Base-by-base conservation (phyloP, 1,140 invertebrate genomes). In the Goniozus legneri region DNA sequence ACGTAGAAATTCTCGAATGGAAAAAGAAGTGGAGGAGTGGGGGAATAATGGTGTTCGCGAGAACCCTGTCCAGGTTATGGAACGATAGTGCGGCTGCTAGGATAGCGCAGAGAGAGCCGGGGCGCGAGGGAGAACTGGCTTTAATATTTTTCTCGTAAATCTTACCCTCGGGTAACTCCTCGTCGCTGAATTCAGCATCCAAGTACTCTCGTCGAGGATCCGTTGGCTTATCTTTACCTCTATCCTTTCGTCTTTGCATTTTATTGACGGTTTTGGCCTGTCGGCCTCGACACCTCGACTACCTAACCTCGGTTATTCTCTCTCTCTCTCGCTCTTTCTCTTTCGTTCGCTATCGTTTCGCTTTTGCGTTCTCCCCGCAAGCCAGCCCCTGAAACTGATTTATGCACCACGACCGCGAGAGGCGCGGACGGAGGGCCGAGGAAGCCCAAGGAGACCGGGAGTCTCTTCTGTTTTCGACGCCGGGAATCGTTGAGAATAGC, bases 151-250 rank as follows among this genome's bases (percentile, higher is more conserved):
- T 57, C 44, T 43, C 50, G 54, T 56, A 64, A 65, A 67, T 65
- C 62, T 71, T 56, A 70, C 69, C 53, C 58, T 43, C 58, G 37
- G 21, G 41, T 31, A 60, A 53, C 40, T 52, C 60, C 16, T 73
- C 71, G 54, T 71, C 68, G 54, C 58, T 64, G 56, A 56, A 69
- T 51, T 62, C 53, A 41, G 68, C 69, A 53, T 74, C 67, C 61
- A 74, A 74, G 56, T 71, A 73, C 60, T 66, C 70, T 45, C 65
- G 58, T 43, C 42, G 65, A 19, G 59, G 55, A 52, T 69, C 59
- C 53, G 56, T 31, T 55, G 59, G 56, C 56, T 65, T 65, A 62
- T 65, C 62, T 55, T 55, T 50, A 47, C 40, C 47, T 60, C 62
- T 67, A 64, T 59, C 48, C 58, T 53, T 57, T 50, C 38, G 50